Evolutionary conservation across 2,797 vertebrate genomes (phyloP).

Genomic region (Pseudochromis fuscus): DNA sequence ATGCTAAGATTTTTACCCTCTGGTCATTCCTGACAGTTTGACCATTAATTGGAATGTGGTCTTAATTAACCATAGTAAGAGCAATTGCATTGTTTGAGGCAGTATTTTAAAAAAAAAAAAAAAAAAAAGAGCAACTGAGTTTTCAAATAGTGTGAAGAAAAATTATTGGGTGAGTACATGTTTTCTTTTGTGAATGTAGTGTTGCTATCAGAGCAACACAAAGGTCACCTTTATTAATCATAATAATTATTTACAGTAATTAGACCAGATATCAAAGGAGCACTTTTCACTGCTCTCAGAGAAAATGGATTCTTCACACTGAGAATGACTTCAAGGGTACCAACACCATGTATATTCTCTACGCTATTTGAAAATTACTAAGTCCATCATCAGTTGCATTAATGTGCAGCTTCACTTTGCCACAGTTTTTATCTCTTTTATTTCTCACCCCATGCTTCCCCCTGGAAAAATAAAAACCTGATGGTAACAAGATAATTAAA

Average conservation of each 20-base stretch:
- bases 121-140: slow-evolving; percentile 38
- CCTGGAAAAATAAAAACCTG: background rate
- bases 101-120: no score
- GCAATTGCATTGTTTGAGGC: slow-evolving; percentile 45
- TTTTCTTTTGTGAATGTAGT: slow-evolving; percentile 44
- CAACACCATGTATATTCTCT: slow-evolving; percentile 42
- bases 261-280: slow-evolving; percentile 78
- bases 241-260: slow-evolving; percentile 83
- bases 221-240: slow-evolving; percentile 85
- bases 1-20: slow-evolving; percentile 27
- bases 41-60: slow-evolving; percentile 65
- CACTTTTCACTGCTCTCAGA: slow-evolving; percentile 53
- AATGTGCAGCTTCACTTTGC: slow-evolving; percentile 22
- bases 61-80: slow-evolving; percentile 64
- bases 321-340: slow-evolving; percentile 70
- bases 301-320: slow-evolving; percentile 77
- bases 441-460: slow-evolving; percentile 1
- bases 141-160: slow-evolving; percentile 59
- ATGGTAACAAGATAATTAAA: background rate
- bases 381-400: slow-evolving; percentile 31
- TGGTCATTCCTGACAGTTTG: slow-evolving; percentile 47
- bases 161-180: slow-evolving; percentile 44
- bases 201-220: slow-evolving; percentile 68
- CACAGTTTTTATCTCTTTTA: background rate
- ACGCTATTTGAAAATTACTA: slow-evolving; percentile 37